Evolutionary conservation across 2,113 vertebrate species (phyloP), one percentile per base, ranked within the genome.

Genomic region (Nesogale talazaci): DNA sequence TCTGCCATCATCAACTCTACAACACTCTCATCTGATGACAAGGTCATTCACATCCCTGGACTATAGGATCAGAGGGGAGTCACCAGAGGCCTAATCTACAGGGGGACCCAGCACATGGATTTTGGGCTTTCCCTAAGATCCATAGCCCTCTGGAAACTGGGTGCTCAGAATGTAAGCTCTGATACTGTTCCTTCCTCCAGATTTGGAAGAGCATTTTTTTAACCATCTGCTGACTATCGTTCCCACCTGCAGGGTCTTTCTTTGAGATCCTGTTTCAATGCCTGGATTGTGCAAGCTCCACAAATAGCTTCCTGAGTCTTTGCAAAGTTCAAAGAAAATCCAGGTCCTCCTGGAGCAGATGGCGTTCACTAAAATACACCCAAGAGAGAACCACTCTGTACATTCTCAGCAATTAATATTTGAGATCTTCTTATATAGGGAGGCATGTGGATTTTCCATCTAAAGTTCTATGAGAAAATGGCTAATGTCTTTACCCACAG

Each of bases 141-240:
- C 46, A 11, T 52, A 7, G 46, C 46, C 46, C 46, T 52, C 46
- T 52, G 46, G 46, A 52, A 52, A 52, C 46, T 52, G 46, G 46
- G 46, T 52, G 46, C 46, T 52, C 46, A 52, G 46, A 52, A 52
- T 52, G 10, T 52, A 6, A 52, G 46, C 46, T 52, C 46, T 52
- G 46, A 52, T 52, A 2, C 46, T 52, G 46, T 52, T 52, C 46
- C 46, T 12, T 52, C 46, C 46, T 52, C 46, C 46, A 12, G 5
- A 52, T 11, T 52, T 52, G 46, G 46, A 52, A 52, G 46, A 5
- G 5, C 10, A 52, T 52, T 52, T 52, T 52, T 52, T 52, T 7
- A 76, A 77, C 87, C 94, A 95, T 96, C 92, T 94, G 92, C 7
- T 16, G 42, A 86, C 52, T 27, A 10, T 27, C 9, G 17, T 75